Evolutionary conservation across 1,140 invertebrate species (phyloP).

Genomic region (Drosophila repletoides): DNA sequence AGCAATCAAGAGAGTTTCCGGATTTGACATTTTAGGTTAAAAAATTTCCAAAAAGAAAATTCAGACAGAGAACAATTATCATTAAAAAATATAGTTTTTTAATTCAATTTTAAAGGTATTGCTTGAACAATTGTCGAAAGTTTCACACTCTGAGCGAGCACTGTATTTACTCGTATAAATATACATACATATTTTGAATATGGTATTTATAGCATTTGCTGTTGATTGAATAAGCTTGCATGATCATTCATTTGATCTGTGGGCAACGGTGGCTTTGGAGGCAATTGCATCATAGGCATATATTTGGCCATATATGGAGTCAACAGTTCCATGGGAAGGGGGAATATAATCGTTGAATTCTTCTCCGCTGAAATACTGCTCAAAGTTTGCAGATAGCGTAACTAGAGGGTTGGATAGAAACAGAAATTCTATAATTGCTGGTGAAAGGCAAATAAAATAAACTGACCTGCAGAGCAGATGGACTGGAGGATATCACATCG

Average conservation of each 20-base stretch:
- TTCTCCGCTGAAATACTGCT: constrained; percentile 95
- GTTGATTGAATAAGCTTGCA: neutral
- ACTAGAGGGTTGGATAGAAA: constrained; percentile 1
- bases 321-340: constrained; percentile 90
- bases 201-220: neutral
- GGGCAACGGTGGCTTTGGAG: constrained; percentile 9
- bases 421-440: neutral
- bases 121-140: too few relatives aligned
- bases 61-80: too few relatives aligned
- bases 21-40: too few relatives aligned
- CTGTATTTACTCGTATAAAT: too few relatives aligned
- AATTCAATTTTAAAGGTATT: too few relatives aligned
- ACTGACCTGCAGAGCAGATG: constrained; percentile 87
- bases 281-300: constrained; percentile 38
- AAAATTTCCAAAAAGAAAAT: too few relatives aligned
- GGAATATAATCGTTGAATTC: constrained; percentile 97
- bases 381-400: constrained; percentile 85
- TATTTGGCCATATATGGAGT: constrained; percentile 81
- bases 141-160: too few relatives aligned
- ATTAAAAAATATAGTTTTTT: too few relatives aligned
- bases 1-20: too few relatives aligned
- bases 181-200: neutral
- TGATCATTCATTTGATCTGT: neutral
- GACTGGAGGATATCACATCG: constrained; percentile 93
- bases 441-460: neutral